A percentile compares a stretch with the other conserved stretches of the same genome.
These are phyloP conservation scores for Manis pentadactyla DNA, from an alignment of 2,797 vertebrate species.

Conservation along the genomic window DNA sequence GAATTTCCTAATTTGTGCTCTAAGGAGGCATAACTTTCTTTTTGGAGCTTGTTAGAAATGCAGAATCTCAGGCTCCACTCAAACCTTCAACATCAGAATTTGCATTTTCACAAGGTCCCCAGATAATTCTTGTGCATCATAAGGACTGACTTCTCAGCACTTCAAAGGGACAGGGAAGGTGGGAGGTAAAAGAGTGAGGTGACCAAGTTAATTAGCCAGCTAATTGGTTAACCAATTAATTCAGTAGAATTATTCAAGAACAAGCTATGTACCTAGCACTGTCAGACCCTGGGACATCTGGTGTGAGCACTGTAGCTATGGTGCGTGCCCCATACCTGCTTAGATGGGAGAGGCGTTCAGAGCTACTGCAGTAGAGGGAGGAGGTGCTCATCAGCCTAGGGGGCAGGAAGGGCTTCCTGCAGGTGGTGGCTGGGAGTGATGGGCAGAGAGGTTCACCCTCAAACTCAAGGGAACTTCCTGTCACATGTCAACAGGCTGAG, in stretches of 20 bases:
- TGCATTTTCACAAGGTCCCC: neutral
- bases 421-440: neutral
- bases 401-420: neutral
- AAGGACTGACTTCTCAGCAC: neutral
- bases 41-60: neutral
- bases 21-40: neutral
- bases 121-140: neutral
- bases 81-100: neutral
- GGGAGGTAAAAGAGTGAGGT: neutral
- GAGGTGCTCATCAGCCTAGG: fast-evolving
- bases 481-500: neutral
- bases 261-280: neutral
- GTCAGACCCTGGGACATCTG: neutral
- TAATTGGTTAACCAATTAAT: neutral
- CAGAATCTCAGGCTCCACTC: neutral
- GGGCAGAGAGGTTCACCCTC: neutral
- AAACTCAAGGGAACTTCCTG: neutral
- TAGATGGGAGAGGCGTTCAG: neutral
- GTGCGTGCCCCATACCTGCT: fast-evolving
- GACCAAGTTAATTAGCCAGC: neutral
- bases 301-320: fast-evolving
- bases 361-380: neutral
- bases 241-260: neutral
- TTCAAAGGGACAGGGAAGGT: neutral
- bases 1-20: neutral